Percentiles rank a stretch among this genome's conserved stretches.
These are phyloP conservation scores for Macrosiphum euphorbiae DNA, from an alignment of 2,888 invertebrate species.

Conservation along the genomic window DNA sequence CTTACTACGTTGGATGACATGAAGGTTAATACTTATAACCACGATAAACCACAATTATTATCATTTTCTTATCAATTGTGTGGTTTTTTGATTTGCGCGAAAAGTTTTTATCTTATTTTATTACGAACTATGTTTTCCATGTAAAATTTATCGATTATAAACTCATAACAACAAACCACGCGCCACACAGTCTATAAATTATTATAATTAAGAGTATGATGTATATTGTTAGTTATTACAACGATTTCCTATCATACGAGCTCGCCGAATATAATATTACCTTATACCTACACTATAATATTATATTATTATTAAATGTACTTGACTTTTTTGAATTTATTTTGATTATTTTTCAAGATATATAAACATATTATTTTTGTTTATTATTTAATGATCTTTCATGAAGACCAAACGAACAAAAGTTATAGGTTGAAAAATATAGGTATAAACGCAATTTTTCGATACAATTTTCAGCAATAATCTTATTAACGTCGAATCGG, in stretches of 20 bases:
- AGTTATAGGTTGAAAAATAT: not conserved
- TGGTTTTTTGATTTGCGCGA: too few relatives aligned
- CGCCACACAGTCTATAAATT: too few relatives aligned
- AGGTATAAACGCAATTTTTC: not conserved
- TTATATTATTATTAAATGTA: not conserved
- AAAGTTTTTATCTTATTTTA: too few relatives aligned
- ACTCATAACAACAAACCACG: not conserved
- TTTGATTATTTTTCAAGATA: not conserved
- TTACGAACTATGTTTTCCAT: not conserved
- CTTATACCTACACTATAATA: not conserved
- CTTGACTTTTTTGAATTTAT: not conserved
- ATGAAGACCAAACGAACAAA: not conserved
- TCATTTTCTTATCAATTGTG: too few relatives aligned
- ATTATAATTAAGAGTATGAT: not conserved
- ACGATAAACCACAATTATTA: too few relatives aligned
- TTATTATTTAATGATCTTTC: not conserved
- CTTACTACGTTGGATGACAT: too few relatives aligned
- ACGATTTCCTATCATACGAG: not conserved
- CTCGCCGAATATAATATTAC: not conserved
- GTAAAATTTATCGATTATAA: not conserved
- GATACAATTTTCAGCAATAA: not conserved
- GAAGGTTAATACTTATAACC: too few relatives aligned
- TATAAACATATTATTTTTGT: too few relatives aligned
- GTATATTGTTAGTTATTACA: accelerated
- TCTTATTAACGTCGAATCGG: not conserved